phyloP scores from a whole-genome alignment of 2,113 vertebrate genomes.

The Chamaetylas fuelleborni region DNA sequence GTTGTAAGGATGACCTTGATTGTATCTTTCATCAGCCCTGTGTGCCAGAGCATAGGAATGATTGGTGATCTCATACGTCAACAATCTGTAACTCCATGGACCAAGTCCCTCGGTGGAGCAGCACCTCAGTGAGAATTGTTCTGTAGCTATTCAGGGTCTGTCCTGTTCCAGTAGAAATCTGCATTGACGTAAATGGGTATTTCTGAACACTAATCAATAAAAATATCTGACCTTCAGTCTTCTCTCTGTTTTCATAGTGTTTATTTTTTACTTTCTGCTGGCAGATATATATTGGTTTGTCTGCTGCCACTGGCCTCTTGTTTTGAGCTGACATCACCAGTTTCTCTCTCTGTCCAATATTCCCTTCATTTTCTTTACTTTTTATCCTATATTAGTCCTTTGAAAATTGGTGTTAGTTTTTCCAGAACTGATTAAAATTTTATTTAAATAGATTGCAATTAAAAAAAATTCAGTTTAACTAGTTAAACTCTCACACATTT shows the following conservation, averaged over 20 bases:
- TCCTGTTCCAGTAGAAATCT: not conserved
- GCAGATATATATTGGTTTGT: not conserved
- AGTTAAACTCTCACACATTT: not conserved
- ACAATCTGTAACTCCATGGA: not conserved
- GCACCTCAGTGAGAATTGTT: not conserved
- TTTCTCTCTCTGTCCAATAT: not conserved
- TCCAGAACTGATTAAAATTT: not conserved
- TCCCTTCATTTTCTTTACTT: not conserved
- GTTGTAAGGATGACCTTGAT: not conserved
- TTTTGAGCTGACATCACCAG: not conserved
- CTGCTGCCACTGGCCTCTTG: not conserved
- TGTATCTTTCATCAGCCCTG: not conserved
- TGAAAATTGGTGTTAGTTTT: not conserved
- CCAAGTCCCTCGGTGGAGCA: not conserved
- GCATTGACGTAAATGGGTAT: not conserved
- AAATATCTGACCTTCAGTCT: not conserved
- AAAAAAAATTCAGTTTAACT: not conserved
- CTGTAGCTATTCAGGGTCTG: not conserved
- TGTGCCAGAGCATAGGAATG: not conserved
- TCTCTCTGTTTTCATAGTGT: not conserved
- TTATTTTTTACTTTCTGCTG: not conserved
- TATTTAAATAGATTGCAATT: not conserved
- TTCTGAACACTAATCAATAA: not conserved
- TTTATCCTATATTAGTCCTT: not conserved
- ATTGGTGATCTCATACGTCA: not conserved